Evolutionary conservation across 2,888 invertebrate species (phyloP), one percentile per base, ranked within the genome.

Genomic region (Strigamia crassipes): DNA sequence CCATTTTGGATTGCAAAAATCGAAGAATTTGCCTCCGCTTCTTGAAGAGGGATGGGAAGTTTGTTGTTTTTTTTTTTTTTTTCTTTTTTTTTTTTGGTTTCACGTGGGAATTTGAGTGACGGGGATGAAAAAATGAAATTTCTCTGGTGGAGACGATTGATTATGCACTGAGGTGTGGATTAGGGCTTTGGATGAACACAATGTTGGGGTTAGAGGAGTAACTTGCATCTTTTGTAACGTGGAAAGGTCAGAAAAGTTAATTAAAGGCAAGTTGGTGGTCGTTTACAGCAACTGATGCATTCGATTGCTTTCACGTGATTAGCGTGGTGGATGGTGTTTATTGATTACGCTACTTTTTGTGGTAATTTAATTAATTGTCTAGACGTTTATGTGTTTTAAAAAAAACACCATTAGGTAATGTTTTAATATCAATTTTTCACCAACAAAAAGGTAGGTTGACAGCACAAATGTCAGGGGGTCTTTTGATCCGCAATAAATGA

Each of bases 181-280:
- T 23, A 15, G 77, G 12, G 10, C 2, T 21, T 31, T 8, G 23
- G 23, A 27, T 13, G 13, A 10, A 18, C 1, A 23, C 23, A 38
- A 23, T 8, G 77, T n/a, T 21, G 77, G 12, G 77, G 73, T 9
- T 15, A 21, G 13, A n/a, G 6, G 66, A 13, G 13, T 38, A 23
- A 10, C 78, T 77, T n/a, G 78, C 38, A 77, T 38, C 31, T 77
- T 77, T 77, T 23, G 6, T 77, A 27, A 10, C 23, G 31, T 27
- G 77, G 27, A 77, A 77, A 23, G 78, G 31, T 77, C 78, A 77
- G 78, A 15, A 31, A 77, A 77, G 27, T 77, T 31, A 77, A 77
- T 34, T 34, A 77, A 38, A 34, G 78, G 78, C n/a, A 77, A 56
- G 56, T 56, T 56, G 56, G 56, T 18, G 56, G 18, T 56, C 56